Conservation (phyloP, 2,797 vertebrate species). For the Sebastiscus tertius region DNA sequence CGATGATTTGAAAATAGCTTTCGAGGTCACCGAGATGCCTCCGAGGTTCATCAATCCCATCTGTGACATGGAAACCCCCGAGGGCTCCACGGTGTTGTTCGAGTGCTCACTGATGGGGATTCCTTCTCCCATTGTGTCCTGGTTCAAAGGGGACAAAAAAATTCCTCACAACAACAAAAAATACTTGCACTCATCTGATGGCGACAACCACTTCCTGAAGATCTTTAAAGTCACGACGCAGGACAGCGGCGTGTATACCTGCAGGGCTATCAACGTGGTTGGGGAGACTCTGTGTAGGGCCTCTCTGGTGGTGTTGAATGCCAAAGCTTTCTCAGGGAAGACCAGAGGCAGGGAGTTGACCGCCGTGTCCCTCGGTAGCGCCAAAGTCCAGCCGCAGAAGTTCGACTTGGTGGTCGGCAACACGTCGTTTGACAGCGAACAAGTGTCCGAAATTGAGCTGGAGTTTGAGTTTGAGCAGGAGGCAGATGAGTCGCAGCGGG, state of each 20-base stretch:
- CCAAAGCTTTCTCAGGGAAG: slow-evolving; percentile 75
- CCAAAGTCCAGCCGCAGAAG: slow-evolving; percentile 80
- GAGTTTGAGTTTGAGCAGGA: slow-evolving; percentile 89
- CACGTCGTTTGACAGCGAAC: slow-evolving; percentile 80
- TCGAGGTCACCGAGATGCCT: slow-evolving; percentile 97
- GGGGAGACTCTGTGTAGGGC: slow-evolving; percentile 93
- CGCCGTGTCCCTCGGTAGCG: slow-evolving; percentile 73
- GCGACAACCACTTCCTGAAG: slow-evolving; percentile 90
- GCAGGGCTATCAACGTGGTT: slow-evolving; percentile 89
- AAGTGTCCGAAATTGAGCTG: slow-evolving; percentile 89
- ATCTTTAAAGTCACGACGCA: slow-evolving; percentile 82
- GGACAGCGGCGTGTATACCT: slow-evolving; percentile 90
- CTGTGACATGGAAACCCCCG: slow-evolving; percentile 87
- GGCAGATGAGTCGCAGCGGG: slow-evolving; percentile 85
- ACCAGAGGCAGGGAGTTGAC: slow-evolving; percentile 78
- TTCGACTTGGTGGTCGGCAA: slow-evolving; percentile 87
- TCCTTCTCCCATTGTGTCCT: slow-evolving; percentile 90
- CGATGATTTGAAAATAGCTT: slow-evolving; percentile 92
- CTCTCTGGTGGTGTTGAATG: slow-evolving; percentile 83
- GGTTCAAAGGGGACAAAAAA: slow-evolving; percentile 90
- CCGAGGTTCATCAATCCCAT: slow-evolving; percentile 93
- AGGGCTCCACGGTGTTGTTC: slow-evolving; percentile 90
- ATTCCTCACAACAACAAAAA: slow-evolving; percentile 86
- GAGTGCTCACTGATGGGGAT: slow-evolving; percentile 94
- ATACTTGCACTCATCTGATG: slow-evolving; percentile 87